These are phyloP conservation scores for Eclectus roratus DNA, from an alignment of 2,113 vertebrate genomes.

Conservation along the genomic window DNA sequence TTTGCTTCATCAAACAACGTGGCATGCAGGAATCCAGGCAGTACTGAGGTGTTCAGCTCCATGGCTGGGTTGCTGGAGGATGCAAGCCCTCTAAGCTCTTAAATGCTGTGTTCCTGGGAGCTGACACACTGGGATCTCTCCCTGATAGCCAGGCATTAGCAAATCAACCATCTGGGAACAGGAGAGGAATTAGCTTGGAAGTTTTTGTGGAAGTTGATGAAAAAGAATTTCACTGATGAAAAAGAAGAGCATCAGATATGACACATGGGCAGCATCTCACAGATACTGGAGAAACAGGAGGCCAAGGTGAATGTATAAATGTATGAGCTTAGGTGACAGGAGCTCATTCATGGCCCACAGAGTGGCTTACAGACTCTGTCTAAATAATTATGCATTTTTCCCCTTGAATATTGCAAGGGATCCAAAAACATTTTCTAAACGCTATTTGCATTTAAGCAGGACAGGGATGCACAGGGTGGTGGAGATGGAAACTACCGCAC, in stretches of 20 bases:
- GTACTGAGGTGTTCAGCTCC: neutral
- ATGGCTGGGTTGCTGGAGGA: neutral
- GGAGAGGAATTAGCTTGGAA: neutral
- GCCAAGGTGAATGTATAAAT: neutral
- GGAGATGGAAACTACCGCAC: rapidly evolving
- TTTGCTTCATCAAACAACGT: neutral
- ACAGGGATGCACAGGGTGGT: rapidly evolving
- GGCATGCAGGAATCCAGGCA: neutral
- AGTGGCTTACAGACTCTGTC: neutral
- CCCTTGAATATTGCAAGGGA: rapidly evolving
- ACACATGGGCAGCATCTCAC: neutral
- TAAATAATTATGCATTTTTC: neutral
- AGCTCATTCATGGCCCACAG: neutral
- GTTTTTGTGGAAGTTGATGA: neutral
- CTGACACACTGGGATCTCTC: neutral
- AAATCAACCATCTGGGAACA: neutral
- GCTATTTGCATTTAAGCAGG: neutral
- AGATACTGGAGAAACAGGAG: neutral
- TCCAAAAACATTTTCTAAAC: neutral
- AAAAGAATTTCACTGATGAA: neutral
- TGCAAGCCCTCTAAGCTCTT: neutral
- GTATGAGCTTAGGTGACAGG: neutral
- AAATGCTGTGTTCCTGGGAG: neutral
- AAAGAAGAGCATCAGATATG: neutral
- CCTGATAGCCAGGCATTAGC: neutral